Conservation (phyloP, 2,113 vertebrate genomes). For the Alethe castanea region DNA sequence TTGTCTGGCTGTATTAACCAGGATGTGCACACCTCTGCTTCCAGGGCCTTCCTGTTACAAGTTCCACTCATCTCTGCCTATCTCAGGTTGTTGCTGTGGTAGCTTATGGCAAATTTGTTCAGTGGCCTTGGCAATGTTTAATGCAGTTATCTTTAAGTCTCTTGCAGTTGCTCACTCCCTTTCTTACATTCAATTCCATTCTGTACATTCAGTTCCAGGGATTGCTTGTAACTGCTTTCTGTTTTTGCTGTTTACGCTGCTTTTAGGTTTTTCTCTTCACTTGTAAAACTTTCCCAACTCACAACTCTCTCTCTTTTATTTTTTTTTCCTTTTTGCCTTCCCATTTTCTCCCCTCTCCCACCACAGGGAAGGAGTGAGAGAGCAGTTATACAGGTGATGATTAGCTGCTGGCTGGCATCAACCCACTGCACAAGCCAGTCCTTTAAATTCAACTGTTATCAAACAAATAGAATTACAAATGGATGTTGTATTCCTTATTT, state of each 20-base stretch:
- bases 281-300: not conserved
- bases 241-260: not conserved
- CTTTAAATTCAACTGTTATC: not conserved
- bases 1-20: not conserved
- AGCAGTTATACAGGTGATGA: not conserved
- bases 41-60: not conserved
- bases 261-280: not conserved
- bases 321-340: not conserved
- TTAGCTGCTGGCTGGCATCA: not conserved
- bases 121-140: not conserved
- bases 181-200: not conserved
- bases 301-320: rapidly evolving
- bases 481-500: not conserved
- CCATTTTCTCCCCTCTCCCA: not conserved
- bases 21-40: not conserved
- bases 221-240: not conserved
- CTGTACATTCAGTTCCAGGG: not conserved
- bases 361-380: not conserved
- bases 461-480: not conserved
- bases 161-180: not conserved
- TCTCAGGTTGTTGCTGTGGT: not conserved
- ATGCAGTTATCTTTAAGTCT: not conserved
- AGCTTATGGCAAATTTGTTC: not conserved
- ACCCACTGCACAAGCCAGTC: not conserved
- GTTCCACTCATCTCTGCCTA: not conserved